Conservation (phyloP, 2,888 invertebrate species). For the Boloria selene region DNA sequence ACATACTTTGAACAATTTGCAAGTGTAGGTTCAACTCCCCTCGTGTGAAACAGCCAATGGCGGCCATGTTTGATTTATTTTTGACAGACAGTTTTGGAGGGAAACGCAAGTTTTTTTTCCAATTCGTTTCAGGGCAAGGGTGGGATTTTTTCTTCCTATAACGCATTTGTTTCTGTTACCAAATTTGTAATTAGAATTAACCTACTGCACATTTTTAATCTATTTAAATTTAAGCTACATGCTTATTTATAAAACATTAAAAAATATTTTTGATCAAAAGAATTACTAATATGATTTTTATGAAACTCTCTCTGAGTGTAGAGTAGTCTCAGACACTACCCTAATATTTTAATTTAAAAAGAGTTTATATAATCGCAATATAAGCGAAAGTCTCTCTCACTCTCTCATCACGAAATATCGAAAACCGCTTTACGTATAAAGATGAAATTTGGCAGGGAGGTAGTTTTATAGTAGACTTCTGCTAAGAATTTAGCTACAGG, state of each 20-base stretch:
- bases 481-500: too few relatives aligned
- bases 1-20: neutral
- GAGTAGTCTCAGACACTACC: too few relatives aligned
- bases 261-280: too few relatives aligned
- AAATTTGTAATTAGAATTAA: slow-evolving; percentile 10
- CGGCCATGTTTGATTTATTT: slow-evolving; percentile 55
- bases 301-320: too few relatives aligned
- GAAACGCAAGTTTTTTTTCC: slow-evolving; percentile 41
- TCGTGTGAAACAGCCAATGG: slow-evolving; percentile 49
- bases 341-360: too few relatives aligned
- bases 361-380: too few relatives aligned
- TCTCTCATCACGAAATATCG: too few relatives aligned
- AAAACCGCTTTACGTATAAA: too few relatives aligned
- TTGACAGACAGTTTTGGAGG: slow-evolving; percentile 52
- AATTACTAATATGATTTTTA: too few relatives aligned
- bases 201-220: slow-evolving; percentile 12
- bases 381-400: too few relatives aligned
- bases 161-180: slow-evolving; percentile 7
- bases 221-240: neutral
- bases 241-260: neutral
- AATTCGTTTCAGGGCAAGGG: slow-evolving; percentile 37
- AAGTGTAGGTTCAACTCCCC: slow-evolving; percentile 31
- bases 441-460: too few relatives aligned
- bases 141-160: slow-evolving; percentile 19
- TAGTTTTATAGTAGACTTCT: too few relatives aligned